Evolutionary conservation across 2,888 invertebrate species (phyloP).

Genomic region (Abrostola triplasia): DNA sequence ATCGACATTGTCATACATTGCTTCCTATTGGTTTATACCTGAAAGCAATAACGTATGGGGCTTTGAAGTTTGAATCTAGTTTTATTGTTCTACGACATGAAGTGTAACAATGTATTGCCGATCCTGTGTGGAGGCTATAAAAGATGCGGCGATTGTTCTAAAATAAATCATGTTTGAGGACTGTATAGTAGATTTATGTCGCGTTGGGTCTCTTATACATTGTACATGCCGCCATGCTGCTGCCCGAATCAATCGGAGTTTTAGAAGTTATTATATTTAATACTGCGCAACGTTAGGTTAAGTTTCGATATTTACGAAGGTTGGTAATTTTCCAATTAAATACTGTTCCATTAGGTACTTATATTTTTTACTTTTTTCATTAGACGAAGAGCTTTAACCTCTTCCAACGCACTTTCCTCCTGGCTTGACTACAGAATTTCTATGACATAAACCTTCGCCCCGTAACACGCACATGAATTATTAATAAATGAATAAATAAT

Average conservation of each 20-base stretch:
- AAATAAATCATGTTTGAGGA: slow-evolving; percentile 35
- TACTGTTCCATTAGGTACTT: too few relatives aligned
- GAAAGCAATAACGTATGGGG: not conserved
- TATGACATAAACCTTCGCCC: not conserved
- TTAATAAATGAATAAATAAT: slow-evolving; percentile 1
- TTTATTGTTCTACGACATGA: slow-evolving; percentile 12
- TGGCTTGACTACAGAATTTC: not conserved
- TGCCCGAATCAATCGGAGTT: too few relatives aligned
- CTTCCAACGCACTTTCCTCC: too few relatives aligned
- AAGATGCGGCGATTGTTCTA: slow-evolving; percentile 31
- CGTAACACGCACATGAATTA: not conserved
- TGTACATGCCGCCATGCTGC: too few relatives aligned
- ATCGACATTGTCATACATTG: not conserved
- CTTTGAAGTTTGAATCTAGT: slow-evolving; percentile 22
- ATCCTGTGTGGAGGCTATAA: slow-evolving; percentile 17
- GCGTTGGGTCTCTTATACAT: too few relatives aligned
- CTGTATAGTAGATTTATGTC: not conserved
- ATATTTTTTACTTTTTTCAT: too few relatives aligned
- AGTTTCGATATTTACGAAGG: too few relatives aligned
- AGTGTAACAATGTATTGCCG: slow-evolving; percentile 17
- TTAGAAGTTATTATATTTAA: too few relatives aligned
- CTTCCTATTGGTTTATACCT: not conserved
- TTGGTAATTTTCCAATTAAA: too few relatives aligned
- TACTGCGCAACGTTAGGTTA: too few relatives aligned
- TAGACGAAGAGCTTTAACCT: too few relatives aligned